Percentiles rank a stretch among this genome's conserved stretches.
These are phyloP conservation scores for Lepilemur septentrionalis DNA, from an alignment of 2,797 vertebrate species.

Conservation along the genomic window DNA sequence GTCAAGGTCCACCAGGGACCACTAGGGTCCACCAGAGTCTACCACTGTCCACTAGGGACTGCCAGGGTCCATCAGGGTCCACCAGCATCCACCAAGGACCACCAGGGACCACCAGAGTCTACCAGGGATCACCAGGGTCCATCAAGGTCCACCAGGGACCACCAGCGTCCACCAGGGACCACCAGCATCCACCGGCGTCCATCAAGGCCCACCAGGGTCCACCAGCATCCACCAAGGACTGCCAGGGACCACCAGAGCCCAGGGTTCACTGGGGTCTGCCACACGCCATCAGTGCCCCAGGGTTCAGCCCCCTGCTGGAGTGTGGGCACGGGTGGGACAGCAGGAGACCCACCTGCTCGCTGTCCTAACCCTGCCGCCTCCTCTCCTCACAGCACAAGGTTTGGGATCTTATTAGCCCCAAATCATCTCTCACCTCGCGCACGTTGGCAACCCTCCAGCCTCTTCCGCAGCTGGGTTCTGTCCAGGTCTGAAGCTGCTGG, in stretches of 20 bases:
- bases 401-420: not conserved
- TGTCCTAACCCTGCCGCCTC: not conserved
- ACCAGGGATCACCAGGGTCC: too few relatives aligned
- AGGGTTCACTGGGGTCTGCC: not conserved
- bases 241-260: not conserved
- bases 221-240: too few relatives aligned
- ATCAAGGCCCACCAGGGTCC: too few relatives aligned
- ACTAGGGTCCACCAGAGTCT: too few relatives aligned
- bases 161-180: too few relatives aligned
- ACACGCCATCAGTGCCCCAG: not conserved
- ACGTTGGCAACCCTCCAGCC: accelerated
- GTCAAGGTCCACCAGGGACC: too few relatives aligned
- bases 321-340: not conserved
- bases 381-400: not conserved
- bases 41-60: too few relatives aligned
- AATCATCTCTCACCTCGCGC: not conserved
- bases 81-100: accelerated
- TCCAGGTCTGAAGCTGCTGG: not conserved
- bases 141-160: too few relatives aligned
- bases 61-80: too few relatives aligned
- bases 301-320: not conserved
- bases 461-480: not conserved
- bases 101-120: too few relatives aligned
- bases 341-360: not conserved
- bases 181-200: accelerated